These are phyloP conservation scores for Pristionchus arcanus DNA, from an alignment of 2,888 invertebrate genomes.

Conservation along the genomic window DNA sequence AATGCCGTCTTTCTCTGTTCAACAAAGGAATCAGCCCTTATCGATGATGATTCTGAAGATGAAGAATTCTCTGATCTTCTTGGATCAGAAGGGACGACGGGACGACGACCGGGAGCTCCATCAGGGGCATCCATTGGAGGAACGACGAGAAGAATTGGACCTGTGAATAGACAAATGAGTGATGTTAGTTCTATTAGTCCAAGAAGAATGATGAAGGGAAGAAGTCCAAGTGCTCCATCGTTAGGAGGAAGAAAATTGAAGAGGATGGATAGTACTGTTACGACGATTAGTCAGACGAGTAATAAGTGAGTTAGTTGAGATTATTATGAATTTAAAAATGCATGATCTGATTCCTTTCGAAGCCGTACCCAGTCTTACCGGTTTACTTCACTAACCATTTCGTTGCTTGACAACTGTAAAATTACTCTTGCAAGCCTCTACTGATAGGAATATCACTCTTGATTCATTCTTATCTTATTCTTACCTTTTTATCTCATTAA, in stretches of 20 bases:
- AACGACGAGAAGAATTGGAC: neutral
- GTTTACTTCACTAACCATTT: too few relatives aligned
- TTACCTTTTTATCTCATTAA: too few relatives aligned
- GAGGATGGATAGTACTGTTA: constrained; percentile 40
- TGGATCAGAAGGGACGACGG: neutral
- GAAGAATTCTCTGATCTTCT: constrained; percentile 33
- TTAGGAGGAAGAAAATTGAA: constrained; percentile 44
- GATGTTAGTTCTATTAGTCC: constrained; percentile 16
- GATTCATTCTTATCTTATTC: too few relatives aligned
- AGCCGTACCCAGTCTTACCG: too few relatives aligned
- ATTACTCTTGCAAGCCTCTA: too few relatives aligned
- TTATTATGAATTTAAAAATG: neutral
- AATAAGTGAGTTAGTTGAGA: constrained; percentile 26
- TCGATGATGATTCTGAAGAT: constrained; percentile 38
- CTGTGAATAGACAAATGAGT: constrained; percentile 42
- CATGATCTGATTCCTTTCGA: neutral
- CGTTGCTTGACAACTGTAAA: too few relatives aligned
- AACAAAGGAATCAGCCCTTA: neutral
- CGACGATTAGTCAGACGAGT: constrained; percentile 18
- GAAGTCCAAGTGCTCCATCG: constrained; percentile 46
- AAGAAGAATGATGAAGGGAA: constrained; percentile 34
- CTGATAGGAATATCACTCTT: too few relatives aligned
- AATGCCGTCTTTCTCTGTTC: constrained; percentile 47
- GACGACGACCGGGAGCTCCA: neutral
- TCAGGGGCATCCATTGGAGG: neutral